Evolutionary conservation across 2,888 invertebrate genomes (phyloP).

Genomic region (Thereva unica): DNA sequence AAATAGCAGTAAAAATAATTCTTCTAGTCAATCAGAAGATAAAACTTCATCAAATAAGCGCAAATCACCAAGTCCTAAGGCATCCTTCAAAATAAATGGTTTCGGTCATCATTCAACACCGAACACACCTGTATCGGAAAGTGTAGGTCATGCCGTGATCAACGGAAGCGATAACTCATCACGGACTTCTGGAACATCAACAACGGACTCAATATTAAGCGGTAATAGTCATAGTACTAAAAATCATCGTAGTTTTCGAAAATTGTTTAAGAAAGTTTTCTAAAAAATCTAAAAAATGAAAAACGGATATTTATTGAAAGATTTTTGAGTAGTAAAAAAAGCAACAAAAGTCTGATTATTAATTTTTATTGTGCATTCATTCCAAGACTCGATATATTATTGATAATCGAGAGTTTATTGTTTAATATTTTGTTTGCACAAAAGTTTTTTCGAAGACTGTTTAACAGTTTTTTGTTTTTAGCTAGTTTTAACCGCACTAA

Average conservation of each 20-base stretch:
- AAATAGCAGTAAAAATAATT: slow-evolving; percentile 42
- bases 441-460: too few relatives aligned
- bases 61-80: slow-evolving; percentile 13
- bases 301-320: too few relatives aligned
- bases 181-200: slow-evolving; percentile 45
- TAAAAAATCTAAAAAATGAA: background rate
- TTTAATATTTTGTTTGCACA: too few relatives aligned
- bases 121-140: slow-evolving; percentile 52
- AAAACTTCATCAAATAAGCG: slow-evolving; percentile 14
- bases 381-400: too few relatives aligned
- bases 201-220: slow-evolving; percentile 43
- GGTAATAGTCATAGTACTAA: slow-evolving; percentile 53
- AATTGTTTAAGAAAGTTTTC: slow-evolving; percentile 80
- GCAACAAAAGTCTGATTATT: background rate
- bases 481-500: too few relatives aligned
- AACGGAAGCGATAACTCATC: slow-evolving; percentile 54
- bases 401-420: too few relatives aligned
- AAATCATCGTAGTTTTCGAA: slow-evolving; percentile 72
- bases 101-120: background rate
- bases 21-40: background rate
- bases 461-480: too few relatives aligned
- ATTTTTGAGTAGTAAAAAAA: background rate
- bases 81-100: slow-evolving; percentile 12
- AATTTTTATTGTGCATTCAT: too few relatives aligned
- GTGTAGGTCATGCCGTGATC: slow-evolving; percentile 47